Base-by-base conservation (phyloP, 2,888 invertebrate genomes). In the Tetranychus piercei region DNA sequence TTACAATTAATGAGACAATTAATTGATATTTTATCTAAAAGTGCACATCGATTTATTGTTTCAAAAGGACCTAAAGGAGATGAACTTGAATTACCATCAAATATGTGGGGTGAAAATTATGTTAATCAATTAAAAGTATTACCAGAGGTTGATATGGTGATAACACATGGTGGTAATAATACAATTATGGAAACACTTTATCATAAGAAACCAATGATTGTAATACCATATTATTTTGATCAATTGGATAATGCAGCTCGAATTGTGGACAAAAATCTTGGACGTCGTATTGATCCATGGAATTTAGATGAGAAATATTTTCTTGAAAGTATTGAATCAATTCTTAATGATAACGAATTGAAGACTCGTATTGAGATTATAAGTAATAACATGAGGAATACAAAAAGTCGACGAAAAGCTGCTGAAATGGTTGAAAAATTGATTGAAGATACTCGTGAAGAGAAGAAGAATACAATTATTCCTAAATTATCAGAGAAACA, bases 101-200 rank as follows among this genome's bases (percentile, higher is more conserved):
- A 76, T 67, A 71, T 75, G 72, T 72, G 72, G 72, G 76, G 76
- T 45, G 74, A 75, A 20, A 45, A 22, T 11, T 72, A 22, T 70
- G 22, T 76, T 18, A 72, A 76, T 9, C 76, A 76, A 65, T 7
- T 65, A 6, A n/a, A 67, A n/a, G 69, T 75, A 9, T 43, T 75
- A 11, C 66, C 66, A 9, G 6, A 22, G 8, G 73, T 73, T 9
- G 73, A 75, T 20, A 20, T 75, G 72, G 72, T 69, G 20, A 73
- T 75, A 6, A 73, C 69, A n/a, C 75, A 75, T 70, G 75, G 75
- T 34, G 75, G 75, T 7, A 75, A 75, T 15, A 75, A 75, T 75
- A 73, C 69, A n/a, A 45, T 75, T 34, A 69, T 70, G 4, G 75
- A 75, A 66, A 45, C 45, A 11, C 15, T 75, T 6, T 73, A 73